Conservation (phyloP, 2,113 vertebrate species). For the Cyprinus carpio region DNA sequence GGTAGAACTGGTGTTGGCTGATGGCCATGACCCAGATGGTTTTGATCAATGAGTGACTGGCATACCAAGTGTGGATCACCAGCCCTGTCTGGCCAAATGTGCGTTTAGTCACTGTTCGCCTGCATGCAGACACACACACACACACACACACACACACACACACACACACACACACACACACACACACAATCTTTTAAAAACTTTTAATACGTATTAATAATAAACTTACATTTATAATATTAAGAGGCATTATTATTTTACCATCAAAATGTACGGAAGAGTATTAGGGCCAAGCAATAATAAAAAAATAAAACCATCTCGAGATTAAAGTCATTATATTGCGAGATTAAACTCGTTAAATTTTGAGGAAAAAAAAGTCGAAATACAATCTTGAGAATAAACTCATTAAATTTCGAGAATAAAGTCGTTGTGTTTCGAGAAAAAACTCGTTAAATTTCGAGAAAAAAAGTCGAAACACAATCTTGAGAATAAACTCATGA, state of each 20-base stretch:
- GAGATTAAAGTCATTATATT: too few species aligned
- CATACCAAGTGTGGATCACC: conserved; percentile 98
- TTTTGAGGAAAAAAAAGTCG: too few species aligned
- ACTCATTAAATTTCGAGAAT: too few species aligned
- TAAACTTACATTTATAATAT: neutral
- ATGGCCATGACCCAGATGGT: conserved; percentile 99
- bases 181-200: neutral
- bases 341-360: too few species aligned
- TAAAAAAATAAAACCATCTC: too few species aligned
- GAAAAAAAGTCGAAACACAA: too few species aligned
- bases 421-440: too few species aligned
- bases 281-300: too few species aligned
- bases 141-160: neutral
- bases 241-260: neutral
- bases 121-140: conserved; percentile 62
- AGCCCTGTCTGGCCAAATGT: conserved; percentile 94
- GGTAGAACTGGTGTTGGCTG: conserved; percentile 98
- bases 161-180: conserved; percentile 14
- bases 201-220: neutral
- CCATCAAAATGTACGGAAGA: too few species aligned
- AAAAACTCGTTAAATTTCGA: too few species aligned
- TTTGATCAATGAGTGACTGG: conserved; percentile 93
- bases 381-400: too few species aligned
- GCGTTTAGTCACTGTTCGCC: conserved; percentile 91
- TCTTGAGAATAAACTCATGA: too few species aligned